These are phyloP conservation scores for Ferdinandea cuprea DNA, from an alignment of 2,888 invertebrate species.

Conservation along the genomic window DNA sequence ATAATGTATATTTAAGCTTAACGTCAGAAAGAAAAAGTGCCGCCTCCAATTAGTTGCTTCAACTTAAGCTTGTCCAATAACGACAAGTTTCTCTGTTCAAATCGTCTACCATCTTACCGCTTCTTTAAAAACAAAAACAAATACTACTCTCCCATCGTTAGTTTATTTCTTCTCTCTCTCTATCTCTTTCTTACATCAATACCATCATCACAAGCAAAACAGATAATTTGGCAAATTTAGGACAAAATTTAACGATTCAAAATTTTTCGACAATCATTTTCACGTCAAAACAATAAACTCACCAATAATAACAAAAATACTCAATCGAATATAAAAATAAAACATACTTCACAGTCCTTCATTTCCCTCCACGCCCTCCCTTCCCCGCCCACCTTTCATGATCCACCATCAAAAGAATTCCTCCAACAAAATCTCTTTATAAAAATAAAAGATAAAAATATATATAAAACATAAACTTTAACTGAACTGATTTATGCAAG, in stretches of 20 bases:
- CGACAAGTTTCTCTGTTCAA: too few species aligned
- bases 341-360: slow-evolving; percentile 55
- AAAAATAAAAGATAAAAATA: slow-evolving; percentile 28
- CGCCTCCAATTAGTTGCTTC: too few species aligned
- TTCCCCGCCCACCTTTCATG: slow-evolving; percentile 5
- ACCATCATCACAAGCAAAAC: slow-evolving; percentile 53
- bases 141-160: slow-evolving; percentile 16
- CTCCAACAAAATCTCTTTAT: slow-evolving; percentile 31
- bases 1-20: too few species aligned
- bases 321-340: slow-evolving; percentile 1
- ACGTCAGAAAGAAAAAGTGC: too few species aligned
- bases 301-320: slow-evolving; percentile 35
- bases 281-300: slow-evolving; percentile 65
- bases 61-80: too few species aligned
- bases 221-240: slow-evolving; percentile 64
- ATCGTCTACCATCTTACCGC: slow-evolving; percentile 13
- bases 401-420: neutral
- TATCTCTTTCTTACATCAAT: slow-evolving; percentile 66
- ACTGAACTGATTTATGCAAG: slow-evolving; percentile 75
- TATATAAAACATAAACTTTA: slow-evolving; percentile 53
- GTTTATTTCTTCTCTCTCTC: slow-evolving; percentile 54
- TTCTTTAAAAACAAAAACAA: slow-evolving; percentile 44
- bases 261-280: slow-evolving; percentile 74
- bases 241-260: slow-evolving; percentile 62
- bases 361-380: slow-evolving; percentile 56